Base-by-base conservation (phyloP, 37 sponge, comb jelly and placozoan genomes). In the Oopsacas minuta region DNA sequence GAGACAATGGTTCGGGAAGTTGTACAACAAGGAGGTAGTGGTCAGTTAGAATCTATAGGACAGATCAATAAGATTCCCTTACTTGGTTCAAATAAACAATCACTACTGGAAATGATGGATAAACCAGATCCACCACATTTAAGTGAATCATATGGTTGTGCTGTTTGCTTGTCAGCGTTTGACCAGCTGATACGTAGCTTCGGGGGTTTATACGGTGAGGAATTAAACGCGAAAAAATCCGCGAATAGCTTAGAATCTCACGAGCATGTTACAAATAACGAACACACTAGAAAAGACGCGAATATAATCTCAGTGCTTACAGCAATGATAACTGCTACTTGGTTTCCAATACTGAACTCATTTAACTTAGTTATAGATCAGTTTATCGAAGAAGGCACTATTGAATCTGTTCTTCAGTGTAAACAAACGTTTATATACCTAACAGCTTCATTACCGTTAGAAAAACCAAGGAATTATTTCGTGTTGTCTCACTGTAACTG, bases 401-500 rank as follows among this genome's bases (percentile, higher is more conserved):
- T 85, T 8, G 87, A 87, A 52, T 81, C 38, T 35, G 85, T 97
- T 36, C 93, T 97, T 28, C 83, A 90, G 53, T 86, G 88, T 1
- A 87, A 89, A 82, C 90, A 89, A 46, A 87, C 86, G 35, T 97
- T 86, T 87, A 89, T 92, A 42, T 52, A 89, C 37, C 83, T 97
- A 37, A 92, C 95, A 88, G 97, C 95, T 0, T 37, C 82, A 25
- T 52, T 92, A 23, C 36, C 61, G 23, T 84, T 97, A 46, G 82
- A 82, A 23, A 15, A 89, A 25, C 93, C 94, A 23, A 83, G 97
- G 0, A 95, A 94, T 86, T 95, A 93, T 38, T 97, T 92, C 87
- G 83, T 97, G 52, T 91, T 91, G 87, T 69, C 90, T 8, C 89
- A 94, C 82, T 97, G 97, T 85, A 92, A 92, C 53, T 88, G 90